Conservation (phyloP, 2,797 vertebrate genomes). For the Sebastes taczanowskii region DNA sequence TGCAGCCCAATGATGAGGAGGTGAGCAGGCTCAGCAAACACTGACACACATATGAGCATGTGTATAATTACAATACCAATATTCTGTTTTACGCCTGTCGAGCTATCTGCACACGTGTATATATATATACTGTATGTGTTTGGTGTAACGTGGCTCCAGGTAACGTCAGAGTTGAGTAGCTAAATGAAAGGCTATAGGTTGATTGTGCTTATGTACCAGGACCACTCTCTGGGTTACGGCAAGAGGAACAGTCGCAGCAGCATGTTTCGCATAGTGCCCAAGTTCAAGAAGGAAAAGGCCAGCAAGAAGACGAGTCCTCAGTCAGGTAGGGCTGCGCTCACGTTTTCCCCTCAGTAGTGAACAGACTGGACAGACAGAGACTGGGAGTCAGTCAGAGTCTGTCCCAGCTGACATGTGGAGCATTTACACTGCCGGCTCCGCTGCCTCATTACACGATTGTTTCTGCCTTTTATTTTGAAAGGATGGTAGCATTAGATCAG, state of each 20-base stretch:
- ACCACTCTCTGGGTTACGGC: slow-evolving; percentile 92
- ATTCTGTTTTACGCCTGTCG: background rate
- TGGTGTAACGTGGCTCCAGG: slow-evolving; percentile 46
- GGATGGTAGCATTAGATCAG: background rate
- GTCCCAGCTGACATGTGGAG: background rate
- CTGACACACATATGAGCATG: background rate
- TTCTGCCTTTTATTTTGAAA: background rate
- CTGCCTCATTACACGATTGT: background rate
- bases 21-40: slow-evolving; percentile 72
- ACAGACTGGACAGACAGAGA: slow-evolving; percentile 1
- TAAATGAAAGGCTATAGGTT: slow-evolving; percentile 82
- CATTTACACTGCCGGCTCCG: background rate
- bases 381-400: background rate
- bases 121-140: background rate
- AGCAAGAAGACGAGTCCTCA: slow-evolving; percentile 92
- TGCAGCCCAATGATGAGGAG: slow-evolving; percentile 96
- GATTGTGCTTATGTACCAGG: slow-evolving; percentile 86
- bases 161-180: slow-evolving; percentile 55
- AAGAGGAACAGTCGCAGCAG: slow-evolving; percentile 97
- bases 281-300: slow-evolving; percentile 98
- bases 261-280: slow-evolving; percentile 98
- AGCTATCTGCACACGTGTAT: background rate
- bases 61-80: background rate
- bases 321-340: slow-evolving; percentile 89
- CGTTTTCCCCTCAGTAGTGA: background rate